These are phyloP conservation scores for Leucania comma DNA, from an alignment of 2,888 invertebrate genomes.

Conservation along the genomic window DNA sequence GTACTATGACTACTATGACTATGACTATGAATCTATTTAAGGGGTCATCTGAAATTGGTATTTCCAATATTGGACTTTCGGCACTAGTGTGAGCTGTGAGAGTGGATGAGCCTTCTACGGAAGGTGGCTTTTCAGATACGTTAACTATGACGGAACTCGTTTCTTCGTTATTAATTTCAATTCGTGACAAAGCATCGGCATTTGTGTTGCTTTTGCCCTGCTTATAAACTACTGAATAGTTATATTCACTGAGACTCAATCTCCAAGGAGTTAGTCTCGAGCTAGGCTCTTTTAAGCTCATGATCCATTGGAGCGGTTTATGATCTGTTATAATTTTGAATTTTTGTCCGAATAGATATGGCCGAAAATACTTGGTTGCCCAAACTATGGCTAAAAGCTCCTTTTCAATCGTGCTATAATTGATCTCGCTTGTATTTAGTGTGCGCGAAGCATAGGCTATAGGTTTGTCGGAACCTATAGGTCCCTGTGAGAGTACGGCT, in stretches of 20 bases:
- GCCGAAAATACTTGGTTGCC: background rate
- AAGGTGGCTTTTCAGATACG: background rate
- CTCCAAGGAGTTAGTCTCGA: background rate
- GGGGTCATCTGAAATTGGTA: background rate
- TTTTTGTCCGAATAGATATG: background rate
- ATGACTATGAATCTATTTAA: slow-evolving; percentile 4
- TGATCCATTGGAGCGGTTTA: background rate
- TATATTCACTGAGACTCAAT: background rate
- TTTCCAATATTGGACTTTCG: slow-evolving; percentile 12
- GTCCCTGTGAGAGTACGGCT: background rate
- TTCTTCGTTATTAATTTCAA: background rate
- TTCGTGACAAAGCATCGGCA: background rate
- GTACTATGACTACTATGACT: no score
- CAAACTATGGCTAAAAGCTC: background rate
- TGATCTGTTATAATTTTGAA: background rate
- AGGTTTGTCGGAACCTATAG: background rate
- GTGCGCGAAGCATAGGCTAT: background rate
- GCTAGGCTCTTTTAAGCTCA: background rate
- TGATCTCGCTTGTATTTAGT: background rate
- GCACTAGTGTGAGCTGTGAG: slow-evolving; percentile 13
- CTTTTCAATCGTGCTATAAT: background rate
- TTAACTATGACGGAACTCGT: background rate
- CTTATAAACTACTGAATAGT: background rate
- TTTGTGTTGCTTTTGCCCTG: background rate
- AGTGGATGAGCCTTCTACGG: background rate